phyloP scores from a whole-genome alignment of 2,888 invertebrate species.

The Dicranocentrus wangi region DNA sequence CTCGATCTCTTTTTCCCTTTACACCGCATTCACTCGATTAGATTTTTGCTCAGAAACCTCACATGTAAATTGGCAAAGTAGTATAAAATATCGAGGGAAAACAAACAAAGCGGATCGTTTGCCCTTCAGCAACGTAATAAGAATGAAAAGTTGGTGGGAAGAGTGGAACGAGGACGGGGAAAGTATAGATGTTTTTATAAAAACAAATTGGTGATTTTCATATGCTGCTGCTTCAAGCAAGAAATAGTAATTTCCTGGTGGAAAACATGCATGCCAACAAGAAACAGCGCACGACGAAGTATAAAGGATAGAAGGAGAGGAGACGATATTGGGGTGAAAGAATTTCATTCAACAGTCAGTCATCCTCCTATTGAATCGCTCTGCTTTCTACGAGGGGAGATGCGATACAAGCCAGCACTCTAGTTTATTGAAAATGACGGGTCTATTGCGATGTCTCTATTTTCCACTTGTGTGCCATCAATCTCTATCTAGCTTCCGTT shows the following conservation, averaged over 20 bases:
- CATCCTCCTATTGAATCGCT: no score
- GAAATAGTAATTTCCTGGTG: no score
- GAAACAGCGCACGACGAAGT: no score
- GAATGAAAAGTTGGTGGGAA: background rate
- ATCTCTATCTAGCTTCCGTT: slow-evolving; percentile 29
- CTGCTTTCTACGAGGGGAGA: background rate
- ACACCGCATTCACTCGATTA: background rate
- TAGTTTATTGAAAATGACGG: slow-evolving; percentile 54
- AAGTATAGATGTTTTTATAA: background rate
- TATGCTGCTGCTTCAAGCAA: no score
- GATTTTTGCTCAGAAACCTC: slow-evolving; percentile 4
- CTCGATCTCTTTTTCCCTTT: background rate
- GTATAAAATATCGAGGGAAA: background rate
- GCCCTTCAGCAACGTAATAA: slow-evolving; percentile 22
- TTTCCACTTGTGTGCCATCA: slow-evolving; percentile 22
- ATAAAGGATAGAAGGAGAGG: no score
- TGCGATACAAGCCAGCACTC: background rate
- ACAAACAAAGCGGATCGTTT: background rate
- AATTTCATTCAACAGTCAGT: no score
- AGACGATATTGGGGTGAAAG: no score
- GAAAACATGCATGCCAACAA: no score
- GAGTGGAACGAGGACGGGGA: background rate
- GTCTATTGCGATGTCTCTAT: slow-evolving; percentile 50
- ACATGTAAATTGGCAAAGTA: slow-evolving; percentile 7
- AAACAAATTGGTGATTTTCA: background rate